Percentiles rank a stretch among this genome's conserved stretches.
Evolutionary conservation across 2,113 vertebrate genomes (phyloP).

Genomic region (Mus pahari): DNA sequence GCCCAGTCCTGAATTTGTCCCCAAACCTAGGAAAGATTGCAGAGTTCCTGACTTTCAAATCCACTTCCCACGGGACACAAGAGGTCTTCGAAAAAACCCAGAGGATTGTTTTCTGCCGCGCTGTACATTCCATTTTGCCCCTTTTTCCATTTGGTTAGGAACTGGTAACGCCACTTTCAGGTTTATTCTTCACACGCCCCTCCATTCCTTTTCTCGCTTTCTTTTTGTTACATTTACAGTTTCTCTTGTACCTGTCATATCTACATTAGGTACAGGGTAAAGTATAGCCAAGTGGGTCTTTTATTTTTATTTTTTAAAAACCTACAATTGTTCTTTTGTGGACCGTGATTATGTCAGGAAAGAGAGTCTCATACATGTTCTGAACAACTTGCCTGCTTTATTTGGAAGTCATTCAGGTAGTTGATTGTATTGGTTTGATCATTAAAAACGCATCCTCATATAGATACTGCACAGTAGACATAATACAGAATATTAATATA

Average conservation of each 20-base stretch:
- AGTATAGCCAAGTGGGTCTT: background rate
- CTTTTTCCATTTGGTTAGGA: conserved; percentile 39
- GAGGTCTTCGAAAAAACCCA: background rate
- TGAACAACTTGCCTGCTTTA: background rate
- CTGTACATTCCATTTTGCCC: conserved; percentile 16
- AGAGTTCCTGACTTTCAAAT: conserved; percentile 7
- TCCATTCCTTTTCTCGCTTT: background rate
- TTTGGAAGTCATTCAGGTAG: background rate
- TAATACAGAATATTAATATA: background rate
- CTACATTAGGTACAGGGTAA: background rate
- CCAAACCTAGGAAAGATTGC: conserved; percentile 48
- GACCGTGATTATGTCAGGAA: background rate
- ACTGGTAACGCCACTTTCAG: background rate
- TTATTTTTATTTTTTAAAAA: background rate
- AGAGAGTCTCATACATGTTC: background rate
- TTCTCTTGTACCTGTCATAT: background rate
- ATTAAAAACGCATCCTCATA: background rate
- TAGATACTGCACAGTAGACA: background rate
- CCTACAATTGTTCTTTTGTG: background rate
- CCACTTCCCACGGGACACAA: rapidly evolving
- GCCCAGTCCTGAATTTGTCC: background rate
- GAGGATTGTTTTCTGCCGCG: background rate
- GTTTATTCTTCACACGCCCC: conserved; percentile 69
- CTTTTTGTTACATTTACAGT: background rate
- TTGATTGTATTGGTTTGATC: background rate